phyloP scores from a whole-genome alignment of 2,888 invertebrate species.

The Pseudeuparius sepicola region DNA sequence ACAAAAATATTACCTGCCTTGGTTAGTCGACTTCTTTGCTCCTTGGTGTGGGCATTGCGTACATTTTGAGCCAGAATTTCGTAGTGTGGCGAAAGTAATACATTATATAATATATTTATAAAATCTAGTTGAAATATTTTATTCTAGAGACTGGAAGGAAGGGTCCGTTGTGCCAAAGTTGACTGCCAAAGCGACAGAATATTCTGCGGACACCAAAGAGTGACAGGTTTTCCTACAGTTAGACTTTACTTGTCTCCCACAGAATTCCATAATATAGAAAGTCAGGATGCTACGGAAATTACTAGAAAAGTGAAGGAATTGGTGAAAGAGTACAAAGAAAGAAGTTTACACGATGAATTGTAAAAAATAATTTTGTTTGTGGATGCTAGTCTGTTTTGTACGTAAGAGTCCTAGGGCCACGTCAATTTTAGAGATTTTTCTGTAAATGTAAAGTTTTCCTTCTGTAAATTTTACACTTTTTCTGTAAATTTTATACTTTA shows the following conservation, averaged over 20 bases:
- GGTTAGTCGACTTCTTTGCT: constrained; percentile 58
- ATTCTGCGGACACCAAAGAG: constrained; percentile 44
- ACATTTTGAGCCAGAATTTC: constrained; percentile 58
- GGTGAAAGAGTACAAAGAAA: constrained; percentile 19
- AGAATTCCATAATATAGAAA: constrained; percentile 29
- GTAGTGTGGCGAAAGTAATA: constrained; percentile 42
- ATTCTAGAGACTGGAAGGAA: constrained; percentile 42
- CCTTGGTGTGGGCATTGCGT: constrained; percentile 59
- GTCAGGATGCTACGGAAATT: constrained; percentile 22
- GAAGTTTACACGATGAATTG: constrained; percentile 25
- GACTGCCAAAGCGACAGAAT: constrained; percentile 50
- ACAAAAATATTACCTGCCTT: constrained; percentile 37
- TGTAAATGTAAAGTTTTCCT: too few species aligned
- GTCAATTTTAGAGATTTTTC: too few species aligned
- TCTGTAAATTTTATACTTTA: too few species aligned
- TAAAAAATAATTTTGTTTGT: constrained; percentile 12
- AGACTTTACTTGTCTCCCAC: constrained; percentile 39
- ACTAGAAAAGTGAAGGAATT: constrained; percentile 22
- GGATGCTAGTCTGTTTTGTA: too few species aligned
- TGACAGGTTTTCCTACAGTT: constrained; percentile 51
- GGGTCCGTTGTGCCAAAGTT: constrained; percentile 50
- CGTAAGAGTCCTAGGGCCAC: too few species aligned
- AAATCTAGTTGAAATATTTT: too few species aligned
- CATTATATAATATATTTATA: constrained; percentile 8
- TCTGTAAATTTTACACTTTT: too few species aligned